A percentile compares a stretch with the other conserved stretches of the same genome.
These are phyloP conservation scores for Scolopax rusticola DNA, from an alignment of 2,797 vertebrate genomes.

Conservation along the genomic window DNA sequence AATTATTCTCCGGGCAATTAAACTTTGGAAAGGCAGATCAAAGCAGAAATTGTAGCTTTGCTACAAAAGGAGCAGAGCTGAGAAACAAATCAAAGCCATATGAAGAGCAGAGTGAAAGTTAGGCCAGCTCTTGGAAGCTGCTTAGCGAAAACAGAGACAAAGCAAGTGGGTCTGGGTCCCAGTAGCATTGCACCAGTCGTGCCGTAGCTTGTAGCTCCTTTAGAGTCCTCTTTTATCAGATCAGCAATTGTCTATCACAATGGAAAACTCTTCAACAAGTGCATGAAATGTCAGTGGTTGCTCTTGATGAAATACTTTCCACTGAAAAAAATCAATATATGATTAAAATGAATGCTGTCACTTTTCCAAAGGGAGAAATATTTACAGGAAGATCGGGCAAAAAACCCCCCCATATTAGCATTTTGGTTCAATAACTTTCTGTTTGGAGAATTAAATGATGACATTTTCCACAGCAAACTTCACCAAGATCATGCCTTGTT, in stretches of 20 bases:
- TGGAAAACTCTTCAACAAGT: neutral
- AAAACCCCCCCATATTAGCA: neutral
- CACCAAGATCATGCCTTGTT: neutral
- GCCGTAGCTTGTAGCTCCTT: neutral
- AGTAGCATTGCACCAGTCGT: neutral
- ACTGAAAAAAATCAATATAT: neutral
- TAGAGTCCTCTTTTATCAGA: neutral
- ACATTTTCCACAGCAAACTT: neutral
- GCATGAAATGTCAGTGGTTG: neutral
- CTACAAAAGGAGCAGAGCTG: neutral
- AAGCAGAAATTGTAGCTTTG: neutral
- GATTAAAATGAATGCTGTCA: neutral
- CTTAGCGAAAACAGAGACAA: neutral
- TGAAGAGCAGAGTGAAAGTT: neutral
- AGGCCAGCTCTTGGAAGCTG: neutral
- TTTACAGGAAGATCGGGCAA: neutral
- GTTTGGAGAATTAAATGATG: neutral
- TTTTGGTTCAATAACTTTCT: neutral
- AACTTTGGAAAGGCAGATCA: neutral
- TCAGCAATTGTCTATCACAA: neutral
- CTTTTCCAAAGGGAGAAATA: neutral
- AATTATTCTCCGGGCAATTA: neutral
- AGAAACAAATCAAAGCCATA: neutral
- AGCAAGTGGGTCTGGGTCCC: neutral
- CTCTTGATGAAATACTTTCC: neutral